Conservation (phyloP, 2,113 vertebrate species). For the Macaca nemestrina region DNA sequence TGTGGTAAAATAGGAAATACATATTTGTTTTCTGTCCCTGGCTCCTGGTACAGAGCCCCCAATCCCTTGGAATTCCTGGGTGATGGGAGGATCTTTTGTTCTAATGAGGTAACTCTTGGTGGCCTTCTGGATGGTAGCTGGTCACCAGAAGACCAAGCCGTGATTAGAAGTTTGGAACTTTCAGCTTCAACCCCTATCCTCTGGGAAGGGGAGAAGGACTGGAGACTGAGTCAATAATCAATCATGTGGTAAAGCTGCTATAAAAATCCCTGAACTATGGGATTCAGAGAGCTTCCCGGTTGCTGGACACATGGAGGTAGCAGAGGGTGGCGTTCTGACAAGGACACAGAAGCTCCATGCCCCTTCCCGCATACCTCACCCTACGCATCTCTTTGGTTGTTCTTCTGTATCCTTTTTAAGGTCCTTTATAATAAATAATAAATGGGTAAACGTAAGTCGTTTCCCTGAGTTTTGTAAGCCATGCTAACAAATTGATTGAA, state of each 20-base stretch:
- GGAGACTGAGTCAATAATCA: background rate
- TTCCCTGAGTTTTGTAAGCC: background rate
- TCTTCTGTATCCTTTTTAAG: background rate
- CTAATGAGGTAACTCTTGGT: background rate
- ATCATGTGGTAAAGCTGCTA: background rate
- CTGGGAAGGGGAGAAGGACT: background rate
- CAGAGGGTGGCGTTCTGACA: background rate
- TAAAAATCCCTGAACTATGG: background rate
- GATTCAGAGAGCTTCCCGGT: background rate
- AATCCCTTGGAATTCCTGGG: background rate
- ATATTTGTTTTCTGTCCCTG: background rate
- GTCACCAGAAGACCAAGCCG: background rate
- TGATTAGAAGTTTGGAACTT: background rate
- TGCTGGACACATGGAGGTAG: background rate
- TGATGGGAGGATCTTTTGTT: background rate
- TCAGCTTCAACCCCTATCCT: background rate
- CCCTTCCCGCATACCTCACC: background rate
- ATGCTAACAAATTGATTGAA: background rate
- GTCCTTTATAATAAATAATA: background rate
- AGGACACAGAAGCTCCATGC: accelerated
- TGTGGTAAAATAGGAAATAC: background rate
- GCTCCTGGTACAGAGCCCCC: background rate
- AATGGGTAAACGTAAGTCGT: background rate
- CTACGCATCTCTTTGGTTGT: background rate
- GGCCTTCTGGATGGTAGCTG: background rate